phyloP scores from a whole-genome alignment of 2,797 vertebrate species.

The Sebastes diaconus region DNA sequence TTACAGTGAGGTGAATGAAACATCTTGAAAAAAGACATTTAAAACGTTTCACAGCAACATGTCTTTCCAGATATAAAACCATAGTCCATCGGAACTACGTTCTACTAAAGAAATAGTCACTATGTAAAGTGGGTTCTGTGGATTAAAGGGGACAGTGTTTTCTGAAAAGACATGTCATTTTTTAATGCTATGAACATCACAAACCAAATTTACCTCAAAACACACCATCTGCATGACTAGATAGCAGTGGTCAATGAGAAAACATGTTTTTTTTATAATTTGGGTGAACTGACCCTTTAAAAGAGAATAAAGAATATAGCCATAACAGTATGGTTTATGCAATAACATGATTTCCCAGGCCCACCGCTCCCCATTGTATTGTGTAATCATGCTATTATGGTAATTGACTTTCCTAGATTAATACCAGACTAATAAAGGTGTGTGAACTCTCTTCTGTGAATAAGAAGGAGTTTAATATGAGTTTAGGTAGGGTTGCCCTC shows the following conservation, averaged over 20 bases:
- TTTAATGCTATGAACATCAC: background rate
- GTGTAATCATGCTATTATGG: constrained; percentile 31
- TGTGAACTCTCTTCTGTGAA: constrained; percentile 36
- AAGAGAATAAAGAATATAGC: background rate
- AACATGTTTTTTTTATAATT: background rate
- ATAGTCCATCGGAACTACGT: background rate
- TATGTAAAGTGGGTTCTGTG: background rate
- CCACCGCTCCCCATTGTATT: background rate
- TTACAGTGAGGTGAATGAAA: no score
- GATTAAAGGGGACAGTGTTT: background rate
- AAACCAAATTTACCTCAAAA: background rate
- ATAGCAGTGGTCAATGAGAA: background rate
- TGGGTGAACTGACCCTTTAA: background rate
- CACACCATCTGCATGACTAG: background rate
- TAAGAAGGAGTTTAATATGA: constrained; percentile 50
- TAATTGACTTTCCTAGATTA: constrained; percentile 35
- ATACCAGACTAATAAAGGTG: constrained; percentile 30
- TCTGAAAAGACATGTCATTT: background rate
- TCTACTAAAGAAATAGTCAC: background rate
- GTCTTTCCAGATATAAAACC: background rate
- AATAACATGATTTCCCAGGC: background rate
- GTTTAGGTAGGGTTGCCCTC: constrained; percentile 37
- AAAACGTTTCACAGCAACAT: no score
- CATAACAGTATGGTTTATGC: background rate
- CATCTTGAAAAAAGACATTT: no score